These are phyloP conservation scores for Penaeus indicus DNA, from an alignment of 1,140 invertebrate species.

Conservation along the genomic window DNA sequence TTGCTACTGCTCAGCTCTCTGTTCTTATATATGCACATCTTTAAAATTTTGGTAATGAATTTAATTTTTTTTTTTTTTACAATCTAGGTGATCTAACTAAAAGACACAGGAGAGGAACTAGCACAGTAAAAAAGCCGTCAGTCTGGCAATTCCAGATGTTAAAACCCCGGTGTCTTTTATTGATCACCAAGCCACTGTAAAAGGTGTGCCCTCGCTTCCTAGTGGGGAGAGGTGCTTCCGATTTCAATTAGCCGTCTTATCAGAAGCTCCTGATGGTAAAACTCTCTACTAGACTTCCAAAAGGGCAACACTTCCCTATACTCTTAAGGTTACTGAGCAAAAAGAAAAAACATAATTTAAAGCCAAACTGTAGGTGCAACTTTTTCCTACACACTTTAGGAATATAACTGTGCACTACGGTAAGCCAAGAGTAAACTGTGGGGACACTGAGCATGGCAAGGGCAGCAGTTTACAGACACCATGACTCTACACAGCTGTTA, in stretches of 20 bases:
- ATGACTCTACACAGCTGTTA: constrained; percentile 58
- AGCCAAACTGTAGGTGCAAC: not conserved
- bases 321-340: not conserved
- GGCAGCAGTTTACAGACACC: constrained; percentile 41
- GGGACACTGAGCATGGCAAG: constrained; percentile 34
- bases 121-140: constrained; percentile 32
- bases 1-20: too few relatives aligned
- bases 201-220: too few relatives aligned
- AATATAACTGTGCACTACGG: too few relatives aligned
- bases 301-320: too few relatives aligned
- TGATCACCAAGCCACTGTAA: too few relatives aligned
- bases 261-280: constrained; percentile 27
- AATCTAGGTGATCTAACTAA: not conserved
- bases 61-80: too few relatives aligned
- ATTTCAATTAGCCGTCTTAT: constrained; percentile 32
- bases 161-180: not conserved
- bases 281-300: not conserved
- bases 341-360: too few relatives aligned
- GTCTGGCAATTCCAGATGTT: constrained; percentile 25
- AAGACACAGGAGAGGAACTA: constrained; percentile 22
- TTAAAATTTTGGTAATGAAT: too few relatives aligned
- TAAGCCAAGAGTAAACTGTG: too few relatives aligned
- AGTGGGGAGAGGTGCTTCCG: constrained; percentile 8
- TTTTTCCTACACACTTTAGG: too few relatives aligned
- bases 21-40: too few relatives aligned